phyloP scores from a whole-genome alignment of 2,888 invertebrate genomes.

The Adelognathus sp. region DNA sequence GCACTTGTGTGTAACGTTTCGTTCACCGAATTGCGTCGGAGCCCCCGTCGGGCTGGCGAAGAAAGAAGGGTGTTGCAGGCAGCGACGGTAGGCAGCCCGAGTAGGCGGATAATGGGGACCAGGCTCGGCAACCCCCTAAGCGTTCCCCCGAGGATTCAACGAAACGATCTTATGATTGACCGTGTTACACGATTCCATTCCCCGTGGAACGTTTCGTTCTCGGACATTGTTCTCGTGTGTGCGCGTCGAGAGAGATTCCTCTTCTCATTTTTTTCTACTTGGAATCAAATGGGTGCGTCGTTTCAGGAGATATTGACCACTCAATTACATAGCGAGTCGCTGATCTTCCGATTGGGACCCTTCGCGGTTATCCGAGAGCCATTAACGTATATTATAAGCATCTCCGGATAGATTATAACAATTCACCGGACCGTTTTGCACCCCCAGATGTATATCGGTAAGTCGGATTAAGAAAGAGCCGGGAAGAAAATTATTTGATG shows the following conservation, averaged over 20 bases:
- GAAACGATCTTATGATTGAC: conserved; percentile 81
- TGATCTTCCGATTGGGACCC: neutral
- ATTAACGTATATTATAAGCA: too few relatives aligned
- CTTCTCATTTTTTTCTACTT: neutral
- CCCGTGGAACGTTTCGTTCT: conserved; percentile 75
- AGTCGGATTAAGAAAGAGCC: neutral
- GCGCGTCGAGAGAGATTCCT: conserved; percentile 22
- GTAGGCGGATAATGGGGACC: conserved; percentile 55
- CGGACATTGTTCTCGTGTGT: conserved; percentile 58
- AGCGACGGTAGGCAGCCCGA: conserved; percentile 33
- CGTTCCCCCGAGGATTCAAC: conserved; percentile 76
- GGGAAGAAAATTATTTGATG: neutral
- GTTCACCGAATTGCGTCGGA: conserved; percentile 63
- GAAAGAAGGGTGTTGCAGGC: conserved; percentile 50
- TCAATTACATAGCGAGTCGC: neutral
- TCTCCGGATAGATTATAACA: neutral
- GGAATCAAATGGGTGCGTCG: conserved; percentile 5
- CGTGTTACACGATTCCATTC: conserved; percentile 75
- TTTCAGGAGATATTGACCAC: conserved; percentile 10
- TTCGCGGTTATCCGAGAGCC: neutral
- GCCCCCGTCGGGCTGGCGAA: conserved; percentile 68
- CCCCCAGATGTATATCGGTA: neutral
- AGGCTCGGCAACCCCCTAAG: conserved; percentile 69
- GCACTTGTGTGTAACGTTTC: conserved; percentile 49
- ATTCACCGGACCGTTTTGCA: too few relatives aligned